These are phyloP conservation scores for Hylia prasina DNA, from an alignment of 2,113 vertebrate genomes.

Conservation along the genomic window DNA sequence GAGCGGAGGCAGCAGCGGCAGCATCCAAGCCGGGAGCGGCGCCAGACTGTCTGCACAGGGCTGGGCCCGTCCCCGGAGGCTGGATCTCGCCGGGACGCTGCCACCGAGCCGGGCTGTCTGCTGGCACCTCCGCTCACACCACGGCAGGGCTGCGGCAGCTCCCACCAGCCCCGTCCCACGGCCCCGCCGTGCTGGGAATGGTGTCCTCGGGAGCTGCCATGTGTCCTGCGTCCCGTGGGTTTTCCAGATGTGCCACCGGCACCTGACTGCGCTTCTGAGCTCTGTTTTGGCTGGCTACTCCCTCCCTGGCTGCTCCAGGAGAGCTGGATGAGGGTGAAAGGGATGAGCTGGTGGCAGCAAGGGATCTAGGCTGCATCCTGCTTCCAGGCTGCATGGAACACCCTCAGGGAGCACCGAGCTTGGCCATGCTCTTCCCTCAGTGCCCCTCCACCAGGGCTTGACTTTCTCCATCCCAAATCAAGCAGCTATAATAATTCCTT, in stretches of 20 bases:
- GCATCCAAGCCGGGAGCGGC: not conserved
- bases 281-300: not conserved
- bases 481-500: not conserved
- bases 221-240: accelerated
- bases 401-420: accelerated
- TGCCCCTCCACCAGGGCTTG: not conserved
- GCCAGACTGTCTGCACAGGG: slow-evolving; percentile 36
- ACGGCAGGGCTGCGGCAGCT: not conserved
- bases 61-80: not conserved
- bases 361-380: not conserved
- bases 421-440: accelerated
- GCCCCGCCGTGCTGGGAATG: accelerated
- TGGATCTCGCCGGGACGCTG: not conserved
- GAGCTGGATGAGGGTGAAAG: not conserved
- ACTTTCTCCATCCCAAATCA: not conserved
- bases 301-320: not conserved
- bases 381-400: not conserved
- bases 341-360: not conserved
- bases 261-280: accelerated
- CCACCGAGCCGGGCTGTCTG: not conserved
- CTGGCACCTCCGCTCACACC: not conserved
- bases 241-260: not conserved
- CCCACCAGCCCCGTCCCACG: not conserved
- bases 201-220: accelerated
- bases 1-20: not conserved